These are phyloP conservation scores for Axinella damicornis DNA, from an alignment of 37 sponge, comb jelly and placozoan species.

Conservation along the genomic window DNA sequence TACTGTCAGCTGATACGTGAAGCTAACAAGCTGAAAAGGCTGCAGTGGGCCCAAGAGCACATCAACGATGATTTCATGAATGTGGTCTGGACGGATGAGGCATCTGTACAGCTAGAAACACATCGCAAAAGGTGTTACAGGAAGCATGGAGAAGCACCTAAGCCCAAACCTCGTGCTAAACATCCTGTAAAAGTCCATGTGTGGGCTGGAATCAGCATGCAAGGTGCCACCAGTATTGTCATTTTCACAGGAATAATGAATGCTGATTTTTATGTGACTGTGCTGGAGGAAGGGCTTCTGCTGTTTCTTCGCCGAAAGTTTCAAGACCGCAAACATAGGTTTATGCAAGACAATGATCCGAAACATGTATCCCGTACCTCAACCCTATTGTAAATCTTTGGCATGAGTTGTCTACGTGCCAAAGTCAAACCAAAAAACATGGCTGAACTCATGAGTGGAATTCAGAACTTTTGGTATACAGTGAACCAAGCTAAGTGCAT, in stretches of 20 bases:
- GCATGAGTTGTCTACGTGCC: no score
- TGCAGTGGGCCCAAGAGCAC: slow-evolving; percentile 31
- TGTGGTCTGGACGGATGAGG: slow-evolving; percentile 54
- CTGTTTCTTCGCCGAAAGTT: slow-evolving; percentile 28
- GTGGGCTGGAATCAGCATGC: slow-evolving; percentile 52
- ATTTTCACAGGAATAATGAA: slow-evolving; percentile 56
- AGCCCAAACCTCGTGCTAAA: slow-evolving; percentile 33
- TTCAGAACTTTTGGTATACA: no score
- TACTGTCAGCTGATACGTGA: slow-evolving; percentile 44
- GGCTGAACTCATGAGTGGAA: no score
- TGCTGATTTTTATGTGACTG: slow-evolving; percentile 25
- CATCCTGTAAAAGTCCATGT: slow-evolving; percentile 60
- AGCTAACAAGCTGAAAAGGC: slow-evolving; percentile 23
- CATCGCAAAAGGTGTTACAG: slow-evolving; percentile 29
- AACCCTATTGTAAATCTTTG: no score
- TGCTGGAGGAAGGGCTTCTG: slow-evolving; percentile 3
- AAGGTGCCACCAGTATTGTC: slow-evolving; percentile 23
- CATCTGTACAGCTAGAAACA: slow-evolving; percentile 42
- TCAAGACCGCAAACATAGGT: slow-evolving; percentile 5
- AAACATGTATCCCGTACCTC: slow-evolving; percentile 16
- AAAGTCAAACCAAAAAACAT: no score
- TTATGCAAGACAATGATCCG: slow-evolving; percentile 47
- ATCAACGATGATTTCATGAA: slow-evolving; percentile 20
- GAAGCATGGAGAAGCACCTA: slow-evolving; percentile 37
- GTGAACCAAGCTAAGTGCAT: no score